Evolutionary conservation across 2,797 vertebrate genomes (phyloP), one percentile per base, ranked within the genome.

Genomic region (Knipowitschia caucasica): DNA sequence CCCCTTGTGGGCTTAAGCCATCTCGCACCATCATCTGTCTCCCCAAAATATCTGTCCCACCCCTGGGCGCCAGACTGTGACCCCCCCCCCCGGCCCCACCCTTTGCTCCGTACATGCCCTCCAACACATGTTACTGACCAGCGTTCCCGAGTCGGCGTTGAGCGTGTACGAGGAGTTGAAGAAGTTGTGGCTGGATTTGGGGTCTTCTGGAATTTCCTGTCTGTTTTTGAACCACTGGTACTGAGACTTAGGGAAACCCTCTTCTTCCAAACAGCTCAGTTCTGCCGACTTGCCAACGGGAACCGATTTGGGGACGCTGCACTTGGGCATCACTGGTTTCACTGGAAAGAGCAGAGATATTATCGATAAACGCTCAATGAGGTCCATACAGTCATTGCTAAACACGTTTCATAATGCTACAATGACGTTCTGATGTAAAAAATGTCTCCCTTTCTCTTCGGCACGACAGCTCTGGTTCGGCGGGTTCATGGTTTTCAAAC

Each of bases 181-280:
- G 75, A 93, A 89, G 57, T 89, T 93, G 49, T 64, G 62, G 63
- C 88, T 94, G 61, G 87, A 81, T 76, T 93, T 95, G 0, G 89
- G 89, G 57, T 99, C 94, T 0, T 83, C 68, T 0, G 96, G 92
- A 15, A 99, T 78, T 9, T 93, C 90, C 6, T 96, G 89, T 0
- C 80, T 82, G 64, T 96, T 92, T 62, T 92, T 93, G 82, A 97
- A 98, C 97, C 97, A 99, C 83, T 92, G 93, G 86, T 98, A 99
- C 3, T 91, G 88, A 1, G 97, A 93, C 53, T 90, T 92, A 0
- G 97, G 97, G 74, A 89, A 93, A 4, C 95, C 97, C 74, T 99
- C 94, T 0, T 90, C 88, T 78, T 99, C 97, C 23, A 92, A 74
- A 42, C 97, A 99, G 50, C 89, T 89, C 26, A 99, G 91, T 39